Percentiles rank a stretch among this genome's conserved stretches.
Evolutionary conservation across 2,113 vertebrate genomes (phyloP).

Genomic region (Pandion haliaetus): DNA sequence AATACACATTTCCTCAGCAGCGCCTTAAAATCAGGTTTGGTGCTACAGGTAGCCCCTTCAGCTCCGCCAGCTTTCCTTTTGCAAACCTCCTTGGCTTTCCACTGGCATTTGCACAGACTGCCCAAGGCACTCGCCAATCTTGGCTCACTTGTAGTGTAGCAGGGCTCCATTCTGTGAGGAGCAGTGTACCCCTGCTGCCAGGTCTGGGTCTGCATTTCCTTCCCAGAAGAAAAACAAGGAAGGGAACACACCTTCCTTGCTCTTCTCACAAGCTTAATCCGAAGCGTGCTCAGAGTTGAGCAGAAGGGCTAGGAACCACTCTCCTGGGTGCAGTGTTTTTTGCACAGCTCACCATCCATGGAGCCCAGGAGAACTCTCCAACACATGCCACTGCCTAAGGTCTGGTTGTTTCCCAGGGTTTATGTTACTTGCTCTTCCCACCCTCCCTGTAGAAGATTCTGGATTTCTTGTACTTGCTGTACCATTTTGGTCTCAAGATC

Average conservation of each 20-base stretch:
- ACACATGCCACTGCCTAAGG: accelerated
- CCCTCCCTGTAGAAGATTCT: neutral
- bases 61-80: neutral
- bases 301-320: neutral
- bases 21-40: neutral
- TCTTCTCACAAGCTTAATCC: neutral
- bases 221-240: neutral
- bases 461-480: neutral
- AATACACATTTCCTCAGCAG: neutral
- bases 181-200: accelerated
- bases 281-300: accelerated
- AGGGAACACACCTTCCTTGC: accelerated
- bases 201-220: neutral
- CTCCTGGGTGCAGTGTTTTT: neutral
- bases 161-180: neutral
- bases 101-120: neutral
- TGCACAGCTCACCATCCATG: accelerated
- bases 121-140: accelerated
- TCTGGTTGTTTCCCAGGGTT: neutral
- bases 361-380: neutral
- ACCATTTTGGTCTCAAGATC: neutral
- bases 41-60: neutral
- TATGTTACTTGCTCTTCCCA: neutral
- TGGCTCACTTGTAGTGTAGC: accelerated
- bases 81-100: neutral